These are phyloP conservation scores for Dromius quadrimaculatus DNA, from an alignment of 2,888 invertebrate species.

Conservation along the genomic window DNA sequence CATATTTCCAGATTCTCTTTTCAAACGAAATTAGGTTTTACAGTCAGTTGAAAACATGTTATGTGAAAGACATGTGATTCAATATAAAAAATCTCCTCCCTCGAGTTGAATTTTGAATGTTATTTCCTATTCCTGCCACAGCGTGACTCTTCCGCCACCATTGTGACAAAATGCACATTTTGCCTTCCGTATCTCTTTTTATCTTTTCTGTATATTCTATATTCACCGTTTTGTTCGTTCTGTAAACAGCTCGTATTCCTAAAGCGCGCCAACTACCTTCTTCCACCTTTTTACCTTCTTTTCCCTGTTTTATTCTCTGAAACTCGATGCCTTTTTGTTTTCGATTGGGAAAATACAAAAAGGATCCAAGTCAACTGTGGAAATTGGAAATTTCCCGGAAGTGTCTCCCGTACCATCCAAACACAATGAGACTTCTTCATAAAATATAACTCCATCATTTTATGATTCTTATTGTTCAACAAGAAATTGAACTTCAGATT, in stretches of 20 bases:
- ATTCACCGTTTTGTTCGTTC: constrained; percentile 39
- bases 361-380: constrained; percentile 26
- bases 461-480: background rate
- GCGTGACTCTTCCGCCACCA: background rate
- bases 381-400: constrained; percentile 38
- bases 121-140: constrained; percentile 10
- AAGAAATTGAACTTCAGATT: background rate
- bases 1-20: too few relatives aligned
- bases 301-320: constrained; percentile 36
- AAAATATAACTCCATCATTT: background rate
- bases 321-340: constrained; percentile 27
- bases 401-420: background rate
- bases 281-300: too few relatives aligned
- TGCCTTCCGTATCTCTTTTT: constrained; percentile 25
- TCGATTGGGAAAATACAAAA: constrained; percentile 41
- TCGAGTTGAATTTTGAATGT: background rate
- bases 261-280: constrained; percentile 8
- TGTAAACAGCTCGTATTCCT: constrained; percentile 38
- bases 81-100: constrained; percentile 3
- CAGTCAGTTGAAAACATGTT: background rate
- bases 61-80: background rate
- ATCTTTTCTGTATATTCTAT: constrained; percentile 35
- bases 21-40: background rate
- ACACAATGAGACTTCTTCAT: constrained; percentile 19
- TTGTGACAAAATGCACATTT: constrained; percentile 30